Evolutionary conservation across 2,797 vertebrate species (phyloP).

Genomic region (Gymnoscopelus microlampas): DNA sequence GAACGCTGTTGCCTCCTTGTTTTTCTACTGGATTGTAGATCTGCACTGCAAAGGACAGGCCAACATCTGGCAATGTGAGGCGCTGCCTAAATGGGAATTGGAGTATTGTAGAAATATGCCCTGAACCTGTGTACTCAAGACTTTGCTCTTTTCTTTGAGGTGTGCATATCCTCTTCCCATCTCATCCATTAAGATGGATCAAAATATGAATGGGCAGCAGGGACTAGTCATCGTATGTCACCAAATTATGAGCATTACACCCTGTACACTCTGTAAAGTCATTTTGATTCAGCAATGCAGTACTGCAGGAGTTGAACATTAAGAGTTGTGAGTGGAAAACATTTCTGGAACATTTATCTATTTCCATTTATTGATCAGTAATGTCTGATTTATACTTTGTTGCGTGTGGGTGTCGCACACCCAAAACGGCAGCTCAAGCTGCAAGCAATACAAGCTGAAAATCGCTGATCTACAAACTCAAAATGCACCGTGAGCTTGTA

Average conservation of each 20-base stretch:
- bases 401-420: too few relatives aligned
- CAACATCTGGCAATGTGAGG: slow-evolving; percentile 13
- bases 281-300: slow-evolving; percentile 5
- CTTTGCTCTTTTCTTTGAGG: not conserved
- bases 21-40: slow-evolving; percentile 2
- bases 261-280: slow-evolving; percentile 56
- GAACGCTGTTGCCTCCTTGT: slow-evolving; percentile 7
- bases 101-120: not conserved
- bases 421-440: too few relatives aligned
- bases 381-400: too few relatives aligned
- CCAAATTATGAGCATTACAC: slow-evolving; percentile 27
- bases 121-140: slow-evolving; percentile 36
- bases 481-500: too few relatives aligned
- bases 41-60: slow-evolving; percentile 44
- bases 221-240: slow-evolving; percentile 48
- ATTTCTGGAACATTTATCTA: slow-evolving; percentile 5
- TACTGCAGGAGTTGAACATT: slow-evolving; percentile 4
- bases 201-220: slow-evolving; percentile 2
- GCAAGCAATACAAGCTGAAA: too few relatives aligned
- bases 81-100: not conserved
- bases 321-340: not conserved
- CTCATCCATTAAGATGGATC: slow-evolving; percentile 17
- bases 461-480: too few relatives aligned
- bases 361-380: not conserved
- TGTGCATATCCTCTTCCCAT: slow-evolving; percentile 14